Evolutionary conservation across 2,888 invertebrate genomes (phyloP), one percentile per base, ranked within the genome.

Genomic region (Oegoconia quadripuncta): DNA sequence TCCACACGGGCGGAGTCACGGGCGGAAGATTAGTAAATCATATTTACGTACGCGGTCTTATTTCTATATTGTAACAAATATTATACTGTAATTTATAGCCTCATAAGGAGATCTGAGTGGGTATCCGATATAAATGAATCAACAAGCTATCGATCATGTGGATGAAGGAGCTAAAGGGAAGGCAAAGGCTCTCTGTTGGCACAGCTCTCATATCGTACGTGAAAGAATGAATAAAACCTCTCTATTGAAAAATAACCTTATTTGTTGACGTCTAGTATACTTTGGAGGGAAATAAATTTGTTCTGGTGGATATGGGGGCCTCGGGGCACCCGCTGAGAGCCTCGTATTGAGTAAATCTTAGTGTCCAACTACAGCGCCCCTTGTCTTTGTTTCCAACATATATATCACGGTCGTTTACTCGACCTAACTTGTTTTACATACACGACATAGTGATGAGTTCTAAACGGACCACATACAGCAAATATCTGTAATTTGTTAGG

Each of bases 181-280:
- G 18, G 25, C 23, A 35, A 27, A 22, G 4, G 18, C 23, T 40
- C 42, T 43, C 42, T 53, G 45, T 51, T 50, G 44, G 52, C 50
- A 52, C 39, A 43, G 48, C 42, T 40, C 30, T 34, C 13, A 23
- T 18, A 33, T 9, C 39, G 37, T 44, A 28, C 27, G 34, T 34
- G 30, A 39, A 34, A 32, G 36, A 40, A 31, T 32, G 36, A 31
- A 36, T 31, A 44, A 44, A 40, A 44, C 42, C 57, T 61, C 59
- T 71, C 66, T 70, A 75, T 78, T 77, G 80, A 80, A 81, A 80
- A 79, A 81, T 82, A 79, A 73, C 73, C 72, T 79, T 82, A 79
- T 83, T 83, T 83, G 80, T 83, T 83, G 82, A 81, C 79, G 75
- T 82, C 81, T 81, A 74, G 75, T 76, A 60, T 63, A 69, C 74